phyloP scores from a whole-genome alignment of 2,113 vertebrate species.

The Oncorhynchus mykiss region DNA sequence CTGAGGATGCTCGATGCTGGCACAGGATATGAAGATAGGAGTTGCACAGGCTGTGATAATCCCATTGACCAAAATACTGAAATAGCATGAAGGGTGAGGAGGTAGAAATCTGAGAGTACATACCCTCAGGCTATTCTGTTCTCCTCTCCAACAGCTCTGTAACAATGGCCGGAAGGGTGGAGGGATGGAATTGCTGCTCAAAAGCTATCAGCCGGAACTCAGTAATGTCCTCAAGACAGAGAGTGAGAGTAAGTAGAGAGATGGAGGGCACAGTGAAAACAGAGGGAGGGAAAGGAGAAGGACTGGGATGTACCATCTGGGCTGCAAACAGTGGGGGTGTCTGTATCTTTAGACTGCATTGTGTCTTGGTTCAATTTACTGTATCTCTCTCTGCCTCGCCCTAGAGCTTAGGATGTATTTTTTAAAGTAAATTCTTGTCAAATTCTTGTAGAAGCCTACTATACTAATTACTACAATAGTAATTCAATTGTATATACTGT shows the following conservation, averaged over 20 bases:
- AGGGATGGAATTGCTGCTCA: slow-evolving; percentile 19
- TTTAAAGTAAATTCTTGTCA: neutral
- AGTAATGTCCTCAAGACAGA: slow-evolving; percentile 55
- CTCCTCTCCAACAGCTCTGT: slow-evolving; percentile 20
- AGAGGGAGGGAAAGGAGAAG: slow-evolving; percentile 51
- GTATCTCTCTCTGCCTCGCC: slow-evolving; percentile 1
- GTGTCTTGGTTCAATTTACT: neutral
- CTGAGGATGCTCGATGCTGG: slow-evolving; percentile 13
- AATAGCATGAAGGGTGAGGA: neutral
- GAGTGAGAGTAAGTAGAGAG: slow-evolving; percentile 47
- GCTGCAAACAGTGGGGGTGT: slow-evolving; percentile 42
- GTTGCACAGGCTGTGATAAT: neutral
- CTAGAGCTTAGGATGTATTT: neutral
- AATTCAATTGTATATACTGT: neutral
- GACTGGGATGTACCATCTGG: slow-evolving; percentile 62
- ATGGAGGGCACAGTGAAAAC: slow-evolving; percentile 65
- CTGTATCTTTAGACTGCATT: neutral
- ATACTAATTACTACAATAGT: neutral
- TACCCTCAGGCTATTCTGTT: slow-evolving; percentile 45
- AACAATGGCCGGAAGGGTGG: slow-evolving; percentile 23
- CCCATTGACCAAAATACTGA: neutral
- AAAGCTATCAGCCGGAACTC: slow-evolving; percentile 25
- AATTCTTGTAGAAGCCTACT: neutral
- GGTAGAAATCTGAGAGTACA: slow-evolving; percentile 12
- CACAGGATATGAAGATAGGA: slow-evolving; percentile 5